Conservation (phyloP, 1,140 invertebrate species). For the Leptestheria dahalacensis region DNA sequence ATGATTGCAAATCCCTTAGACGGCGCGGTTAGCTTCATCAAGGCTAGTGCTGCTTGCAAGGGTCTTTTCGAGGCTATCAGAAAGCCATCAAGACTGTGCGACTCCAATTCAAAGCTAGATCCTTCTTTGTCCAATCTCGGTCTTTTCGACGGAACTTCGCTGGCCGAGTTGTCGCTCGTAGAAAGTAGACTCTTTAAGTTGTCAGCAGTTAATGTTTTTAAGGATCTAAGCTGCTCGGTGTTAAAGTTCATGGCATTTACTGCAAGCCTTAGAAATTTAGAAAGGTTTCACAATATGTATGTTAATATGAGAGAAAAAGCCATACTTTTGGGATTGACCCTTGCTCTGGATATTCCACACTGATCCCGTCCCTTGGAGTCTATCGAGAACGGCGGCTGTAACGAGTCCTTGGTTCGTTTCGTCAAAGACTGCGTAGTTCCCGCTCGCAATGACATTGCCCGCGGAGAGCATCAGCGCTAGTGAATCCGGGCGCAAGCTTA, state of each 20-base stretch:
- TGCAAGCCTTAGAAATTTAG: conserved; percentile 17
- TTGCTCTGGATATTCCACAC: conserved; percentile 61
- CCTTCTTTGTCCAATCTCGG: conserved; percentile 49
- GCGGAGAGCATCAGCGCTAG: conserved; percentile 70
- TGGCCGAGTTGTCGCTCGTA: too few relatives aligned
- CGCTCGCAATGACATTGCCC: conserved; percentile 58
- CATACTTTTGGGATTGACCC: conserved; percentile 53
- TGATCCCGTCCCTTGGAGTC: conserved; percentile 44
- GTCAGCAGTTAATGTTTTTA: too few relatives aligned
- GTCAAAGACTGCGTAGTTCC: conserved; percentile 71
- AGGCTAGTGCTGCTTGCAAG: conserved; percentile 48
- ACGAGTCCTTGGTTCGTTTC: conserved; percentile 67
- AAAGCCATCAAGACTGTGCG: conserved; percentile 47
- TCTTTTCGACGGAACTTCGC: conserved; percentile 30
- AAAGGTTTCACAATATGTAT: not conserved
- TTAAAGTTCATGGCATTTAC: conserved; percentile 45
- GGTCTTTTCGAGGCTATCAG: conserved; percentile 69
- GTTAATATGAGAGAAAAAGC: not conserved
- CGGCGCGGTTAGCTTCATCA: conserved; percentile 56
- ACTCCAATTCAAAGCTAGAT: not conserved
- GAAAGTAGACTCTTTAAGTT: too few relatives aligned
- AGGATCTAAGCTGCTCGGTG: conserved; percentile 45
- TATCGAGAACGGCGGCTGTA: conserved; percentile 56
- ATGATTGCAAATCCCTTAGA: conserved; percentile 74
- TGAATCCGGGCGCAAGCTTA: conserved; percentile 59